Evolutionary conservation across 1,140 invertebrate genomes (phyloP), one percentile per base, ranked within the genome.

Genomic region (Mizuhopecten yessoensis): DNA sequence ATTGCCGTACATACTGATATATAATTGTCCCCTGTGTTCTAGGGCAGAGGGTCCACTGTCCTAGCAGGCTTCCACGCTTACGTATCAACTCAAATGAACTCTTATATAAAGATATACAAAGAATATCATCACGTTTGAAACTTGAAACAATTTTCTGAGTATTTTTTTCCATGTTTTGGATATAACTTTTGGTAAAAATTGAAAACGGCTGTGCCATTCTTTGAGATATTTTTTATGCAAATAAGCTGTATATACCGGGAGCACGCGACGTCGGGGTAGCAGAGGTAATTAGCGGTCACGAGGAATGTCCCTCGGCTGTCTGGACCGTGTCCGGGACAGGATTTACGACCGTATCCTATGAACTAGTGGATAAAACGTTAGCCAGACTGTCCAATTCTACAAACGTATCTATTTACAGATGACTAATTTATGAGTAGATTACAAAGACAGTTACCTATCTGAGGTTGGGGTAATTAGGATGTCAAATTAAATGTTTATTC

Each of bases 401-500:
- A 75, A 29, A 5, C 57, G n/a, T n/a, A 29, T 75, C 57, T n/a
- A 75, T 7, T n/a, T 29, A 75, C 57, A 0, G 3, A 3, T 29
- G 57, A 7, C 0, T 75, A 29, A 29, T 75, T 75, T 7, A 75
- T 11, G 57, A 17, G 23, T n/a, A 9, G 1, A 7, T 29, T 17
- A 29, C n/a, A 75, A 49, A 75, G 57, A 75, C 57, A 75, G 57
- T n/a, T 1, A 7, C 57, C 5, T 75, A 29, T 75, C 57, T 29
- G 11, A 29, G 57, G 57, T 75, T 5, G 29, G 23, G 57, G 57
- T 75, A 75, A 75, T 75, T 75, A 75, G 57, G 23, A 75, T 7
- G 57, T 75, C 57, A n/a, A 75, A 75, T 75, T 75, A 75, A 75
- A 75, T 75, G n/a, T 75, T 29, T 29, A 75, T 75, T 75, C 57